A percentile compares a stretch with the other conserved stretches of the same genome.
phyloP scores from a whole-genome alignment of 2,113 vertebrate genomes.

The Scomber scombrus region DNA sequence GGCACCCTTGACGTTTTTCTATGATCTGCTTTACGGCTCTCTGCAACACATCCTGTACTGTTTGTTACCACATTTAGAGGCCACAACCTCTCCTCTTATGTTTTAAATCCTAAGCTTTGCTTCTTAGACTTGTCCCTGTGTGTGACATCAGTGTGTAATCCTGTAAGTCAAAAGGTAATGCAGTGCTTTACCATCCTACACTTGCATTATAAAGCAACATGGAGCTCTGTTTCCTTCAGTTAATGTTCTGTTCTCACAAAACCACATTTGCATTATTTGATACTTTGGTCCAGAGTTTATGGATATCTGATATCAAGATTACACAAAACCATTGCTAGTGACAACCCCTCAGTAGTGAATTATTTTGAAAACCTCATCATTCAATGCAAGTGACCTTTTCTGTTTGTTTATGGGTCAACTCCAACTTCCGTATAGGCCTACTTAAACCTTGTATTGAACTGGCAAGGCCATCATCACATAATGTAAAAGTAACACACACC shows the following conservation, averaged over 20 bases:
- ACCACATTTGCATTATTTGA: background rate
- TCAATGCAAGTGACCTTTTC: background rate
- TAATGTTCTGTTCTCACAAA: conserved; percentile 3
- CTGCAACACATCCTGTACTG: conserved; percentile 65
- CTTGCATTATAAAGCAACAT: conserved; percentile 31
- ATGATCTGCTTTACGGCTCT: conserved; percentile 39
- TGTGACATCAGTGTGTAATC: conserved; percentile 77
- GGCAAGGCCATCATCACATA: conserved; percentile 13
- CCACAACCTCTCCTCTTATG: conserved; percentile 57
- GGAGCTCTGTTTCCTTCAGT: conserved; percentile 13
- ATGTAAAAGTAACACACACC: no score
- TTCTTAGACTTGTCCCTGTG: conserved; percentile 74
- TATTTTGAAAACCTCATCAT: no score
- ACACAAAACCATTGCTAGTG: conserved; percentile 7
- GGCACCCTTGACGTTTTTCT: conserved; percentile 35
- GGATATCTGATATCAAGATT: conserved; percentile 1
- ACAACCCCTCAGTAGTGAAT: conserved; percentile 1
- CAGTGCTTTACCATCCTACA: conserved; percentile 43
- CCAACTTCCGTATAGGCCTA: background rate
- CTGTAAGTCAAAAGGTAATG: conserved; percentile 69
- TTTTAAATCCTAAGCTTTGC: conserved; percentile 74
- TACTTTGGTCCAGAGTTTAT: background rate
- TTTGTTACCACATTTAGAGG: conserved; percentile 72
- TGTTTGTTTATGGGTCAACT: background rate
- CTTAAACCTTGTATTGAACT: conserved; percentile 1